Conservation (phyloP, 2,888 invertebrate genomes). For the Nymphalis c-album region DNA sequence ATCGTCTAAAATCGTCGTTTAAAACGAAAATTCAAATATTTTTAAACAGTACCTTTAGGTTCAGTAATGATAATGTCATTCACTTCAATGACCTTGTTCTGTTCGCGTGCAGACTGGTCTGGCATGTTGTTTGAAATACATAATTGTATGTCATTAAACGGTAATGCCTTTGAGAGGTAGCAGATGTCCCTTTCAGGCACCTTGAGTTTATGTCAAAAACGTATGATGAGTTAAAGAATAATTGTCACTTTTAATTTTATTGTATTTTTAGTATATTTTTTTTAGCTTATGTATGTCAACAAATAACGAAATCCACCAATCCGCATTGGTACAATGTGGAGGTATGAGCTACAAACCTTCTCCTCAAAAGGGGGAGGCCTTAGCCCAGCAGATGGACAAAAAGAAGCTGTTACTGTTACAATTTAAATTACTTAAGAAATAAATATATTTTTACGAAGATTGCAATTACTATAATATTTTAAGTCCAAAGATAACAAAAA, state of each 20-base stretch:
- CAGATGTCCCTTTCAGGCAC: conserved; percentile 10
- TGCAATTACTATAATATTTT: not conserved
- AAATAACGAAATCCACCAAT: too few species aligned
- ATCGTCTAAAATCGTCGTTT: not conserved
- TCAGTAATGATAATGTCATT: conserved; percentile 21
- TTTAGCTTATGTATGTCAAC: too few species aligned
- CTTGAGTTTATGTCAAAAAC: not conserved
- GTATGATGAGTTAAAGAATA: not conserved
- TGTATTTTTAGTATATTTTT: too few species aligned
- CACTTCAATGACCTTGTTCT: conserved; percentile 45
- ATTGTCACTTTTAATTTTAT: not conserved
- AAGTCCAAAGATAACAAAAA: conserved; percentile 5
- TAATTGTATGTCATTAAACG: conserved; percentile 20
- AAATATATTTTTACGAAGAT: too few species aligned
- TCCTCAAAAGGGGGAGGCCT: too few species aligned
- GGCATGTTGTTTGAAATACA: conserved; percentile 29
- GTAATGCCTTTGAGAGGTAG: conserved; percentile 4
- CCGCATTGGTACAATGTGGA: too few species aligned
- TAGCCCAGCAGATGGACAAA: too few species aligned
- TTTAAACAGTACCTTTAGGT: conserved; percentile 1
- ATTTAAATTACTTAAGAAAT: too few species aligned
- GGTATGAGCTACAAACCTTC: too few species aligned
- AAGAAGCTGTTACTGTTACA: too few species aligned
- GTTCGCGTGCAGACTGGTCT: conserved; percentile 56
- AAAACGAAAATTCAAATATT: not conserved